These are phyloP conservation scores for Ophioninae sp. DNA, from an alignment of 2,888 invertebrate genomes.

Conservation along the genomic window DNA sequence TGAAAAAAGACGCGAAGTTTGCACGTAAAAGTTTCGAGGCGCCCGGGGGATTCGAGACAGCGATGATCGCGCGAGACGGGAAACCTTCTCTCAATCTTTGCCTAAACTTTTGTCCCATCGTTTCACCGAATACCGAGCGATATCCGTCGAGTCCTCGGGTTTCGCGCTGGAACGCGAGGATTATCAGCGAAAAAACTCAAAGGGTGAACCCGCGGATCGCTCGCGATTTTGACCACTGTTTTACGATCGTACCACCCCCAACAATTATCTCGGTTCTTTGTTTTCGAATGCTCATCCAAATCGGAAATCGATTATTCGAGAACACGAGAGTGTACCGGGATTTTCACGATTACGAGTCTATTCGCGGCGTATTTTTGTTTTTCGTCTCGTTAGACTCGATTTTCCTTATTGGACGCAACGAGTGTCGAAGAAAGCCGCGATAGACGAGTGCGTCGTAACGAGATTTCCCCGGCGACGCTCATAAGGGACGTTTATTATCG, in stretches of 20 bases:
- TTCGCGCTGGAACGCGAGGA: not conserved
- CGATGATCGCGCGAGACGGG: slow-evolving; percentile 34
- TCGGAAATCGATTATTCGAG: not conserved
- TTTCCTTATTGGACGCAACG: slow-evolving; percentile 6
- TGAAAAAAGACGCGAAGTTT: slow-evolving; percentile 25
- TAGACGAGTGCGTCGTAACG: slow-evolving; percentile 29
- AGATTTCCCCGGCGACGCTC: slow-evolving; percentile 38
- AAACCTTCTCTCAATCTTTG: slow-evolving; percentile 34
- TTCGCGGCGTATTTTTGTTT: not conserved
- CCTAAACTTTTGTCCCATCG: slow-evolving; percentile 45
- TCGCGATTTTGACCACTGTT: too few relatives aligned
- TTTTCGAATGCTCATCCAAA: not conserved
- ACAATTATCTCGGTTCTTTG: too few relatives aligned
- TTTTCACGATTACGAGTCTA: too few relatives aligned
- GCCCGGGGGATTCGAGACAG: slow-evolving; percentile 34
- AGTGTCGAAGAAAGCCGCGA: slow-evolving; percentile 13
- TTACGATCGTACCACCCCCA: too few relatives aligned
- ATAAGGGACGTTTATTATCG: slow-evolving; percentile 29
- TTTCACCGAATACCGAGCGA: slow-evolving; percentile 3
- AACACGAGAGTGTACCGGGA: too few relatives aligned
- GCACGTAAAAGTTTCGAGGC: slow-evolving; percentile 47
- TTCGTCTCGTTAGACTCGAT: not conserved
- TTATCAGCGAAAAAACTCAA: not conserved
- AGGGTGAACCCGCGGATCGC: too few relatives aligned
- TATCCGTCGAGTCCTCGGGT: not conserved